Conservation (phyloP, 2,113 vertebrate species). For the Balaeniceps rex region DNA sequence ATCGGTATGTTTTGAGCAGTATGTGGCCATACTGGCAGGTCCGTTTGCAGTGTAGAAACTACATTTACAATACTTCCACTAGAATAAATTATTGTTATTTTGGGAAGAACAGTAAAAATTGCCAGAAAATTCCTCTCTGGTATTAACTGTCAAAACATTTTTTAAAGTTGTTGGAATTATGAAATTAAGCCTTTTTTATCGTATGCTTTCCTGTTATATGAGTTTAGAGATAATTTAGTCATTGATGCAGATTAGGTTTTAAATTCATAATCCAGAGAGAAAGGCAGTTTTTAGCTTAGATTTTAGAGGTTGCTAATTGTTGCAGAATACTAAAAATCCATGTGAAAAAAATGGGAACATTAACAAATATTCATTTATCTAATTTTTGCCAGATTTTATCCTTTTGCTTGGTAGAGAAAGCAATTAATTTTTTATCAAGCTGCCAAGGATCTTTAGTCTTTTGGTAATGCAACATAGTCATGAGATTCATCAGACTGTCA, state of each 20-base stretch:
- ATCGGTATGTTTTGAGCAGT: not conserved
- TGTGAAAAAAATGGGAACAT: not conserved
- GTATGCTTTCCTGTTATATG: not conserved
- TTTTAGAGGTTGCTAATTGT: not conserved
- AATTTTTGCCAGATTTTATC: not conserved
- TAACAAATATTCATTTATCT: not conserved
- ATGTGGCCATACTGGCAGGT: not conserved
- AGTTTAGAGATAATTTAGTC: not conserved
- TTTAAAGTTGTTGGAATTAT: not conserved
- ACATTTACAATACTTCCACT: not conserved
- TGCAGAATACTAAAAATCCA: not conserved
- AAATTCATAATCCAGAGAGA: not conserved
- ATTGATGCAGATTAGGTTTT: not conserved
- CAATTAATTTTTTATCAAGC: constrained; percentile 61
- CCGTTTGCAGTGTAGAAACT: not conserved
- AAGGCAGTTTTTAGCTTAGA: not conserved
- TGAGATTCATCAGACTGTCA: constrained; percentile 23
- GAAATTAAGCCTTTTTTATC: not conserved
- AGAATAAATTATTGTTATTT: not conserved
- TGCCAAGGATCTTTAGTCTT: constrained; percentile 57
- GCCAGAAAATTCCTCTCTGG: not conserved
- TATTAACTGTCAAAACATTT: not conserved
- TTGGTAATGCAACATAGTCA: constrained; percentile 16
- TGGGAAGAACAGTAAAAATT: not conserved
- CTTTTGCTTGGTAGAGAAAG: constrained; percentile 3